Conservation (phyloP, 2,888 invertebrate species). For the Zaprionus obscuricornis region DNA sequence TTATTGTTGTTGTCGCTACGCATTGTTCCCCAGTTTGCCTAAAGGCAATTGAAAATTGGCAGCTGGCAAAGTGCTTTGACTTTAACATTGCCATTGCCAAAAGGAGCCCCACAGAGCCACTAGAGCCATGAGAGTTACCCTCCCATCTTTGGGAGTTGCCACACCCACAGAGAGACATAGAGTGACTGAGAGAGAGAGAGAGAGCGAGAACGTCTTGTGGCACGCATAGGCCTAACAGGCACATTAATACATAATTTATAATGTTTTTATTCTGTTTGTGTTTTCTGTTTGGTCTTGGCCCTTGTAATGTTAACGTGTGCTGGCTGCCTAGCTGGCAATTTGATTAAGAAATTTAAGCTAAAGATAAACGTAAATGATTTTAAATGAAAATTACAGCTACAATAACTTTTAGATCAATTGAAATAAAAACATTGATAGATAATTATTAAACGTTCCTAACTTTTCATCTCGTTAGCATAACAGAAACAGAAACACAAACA, state of each 20-base stretch:
- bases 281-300: slow-evolving; percentile 22
- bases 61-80: slow-evolving; percentile 67
- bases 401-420: too few relatives aligned
- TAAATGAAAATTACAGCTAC: neutral
- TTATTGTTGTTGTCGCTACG: slow-evolving; percentile 32
- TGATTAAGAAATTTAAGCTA: slow-evolving; percentile 52
- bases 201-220: slow-evolving; percentile 10
- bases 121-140: slow-evolving; percentile 29
- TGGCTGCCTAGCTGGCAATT: slow-evolving; percentile 31
- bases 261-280: slow-evolving; percentile 69
- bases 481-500: slow-evolving; percentile 7
- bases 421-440: too few relatives aligned
- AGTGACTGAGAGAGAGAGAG: slow-evolving; percentile 6
- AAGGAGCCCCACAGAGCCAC: slow-evolving; percentile 23
- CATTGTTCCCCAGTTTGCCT: slow-evolving; percentile 48
- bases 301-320: slow-evolving; percentile 16
- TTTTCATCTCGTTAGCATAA: too few relatives aligned
- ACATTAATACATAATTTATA: slow-evolving; percentile 80
- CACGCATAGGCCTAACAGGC: slow-evolving; percentile 62
- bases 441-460: too few relatives aligned
- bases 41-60: slow-evolving; percentile 75
- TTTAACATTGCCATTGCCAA: slow-evolving; percentile 26
- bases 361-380: neutral
- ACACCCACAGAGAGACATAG: slow-evolving; percentile 11
- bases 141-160: slow-evolving; percentile 25